Evolutionary conservation across 1,140 invertebrate species (phyloP).

Genomic region (Colletes latitarsis): DNA sequence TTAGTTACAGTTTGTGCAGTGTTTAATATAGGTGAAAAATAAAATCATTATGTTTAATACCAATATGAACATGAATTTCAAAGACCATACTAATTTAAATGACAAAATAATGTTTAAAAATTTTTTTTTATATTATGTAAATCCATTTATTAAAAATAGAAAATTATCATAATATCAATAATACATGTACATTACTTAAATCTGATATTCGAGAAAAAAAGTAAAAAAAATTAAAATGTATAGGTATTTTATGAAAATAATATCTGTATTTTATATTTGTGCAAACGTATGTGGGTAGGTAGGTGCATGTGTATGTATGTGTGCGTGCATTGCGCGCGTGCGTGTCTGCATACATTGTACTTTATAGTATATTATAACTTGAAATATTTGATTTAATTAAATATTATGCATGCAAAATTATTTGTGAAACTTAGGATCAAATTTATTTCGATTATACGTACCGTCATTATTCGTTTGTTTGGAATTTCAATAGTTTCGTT

Average conservation of each 20-base stretch:
- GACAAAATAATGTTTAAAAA: neutral
- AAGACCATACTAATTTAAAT: neutral
- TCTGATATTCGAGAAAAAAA: too few species aligned
- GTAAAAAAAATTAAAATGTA: neutral
- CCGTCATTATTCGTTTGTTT: constrained; percentile 73
- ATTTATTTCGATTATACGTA: constrained; percentile 48
- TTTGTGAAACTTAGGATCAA: neutral
- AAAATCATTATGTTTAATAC: neutral
- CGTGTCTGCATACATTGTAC: neutral
- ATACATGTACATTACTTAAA: too few species aligned
- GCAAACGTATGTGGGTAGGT: neutral
- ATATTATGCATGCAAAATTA: neutral
- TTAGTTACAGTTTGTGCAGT: neutral
- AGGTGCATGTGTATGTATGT: too few species aligned
- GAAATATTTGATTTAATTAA: constrained; percentile 6
- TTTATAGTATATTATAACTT: neutral
- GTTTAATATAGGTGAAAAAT: neutral
- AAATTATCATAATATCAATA: too few species aligned
- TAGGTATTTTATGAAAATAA: too few species aligned
- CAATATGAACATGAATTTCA: too few species aligned
- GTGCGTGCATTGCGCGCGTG: neutral
- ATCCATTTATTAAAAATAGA: too few species aligned
- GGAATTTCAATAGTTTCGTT: constrained; percentile 54
- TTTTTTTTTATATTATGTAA: too few species aligned
- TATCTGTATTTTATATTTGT: neutral